A percentile compares a stretch with the other conserved stretches of the same genome.
These are phyloP conservation scores for Argyra leucocephala DNA, from an alignment of 2,888 invertebrate genomes.

Conservation along the genomic window DNA sequence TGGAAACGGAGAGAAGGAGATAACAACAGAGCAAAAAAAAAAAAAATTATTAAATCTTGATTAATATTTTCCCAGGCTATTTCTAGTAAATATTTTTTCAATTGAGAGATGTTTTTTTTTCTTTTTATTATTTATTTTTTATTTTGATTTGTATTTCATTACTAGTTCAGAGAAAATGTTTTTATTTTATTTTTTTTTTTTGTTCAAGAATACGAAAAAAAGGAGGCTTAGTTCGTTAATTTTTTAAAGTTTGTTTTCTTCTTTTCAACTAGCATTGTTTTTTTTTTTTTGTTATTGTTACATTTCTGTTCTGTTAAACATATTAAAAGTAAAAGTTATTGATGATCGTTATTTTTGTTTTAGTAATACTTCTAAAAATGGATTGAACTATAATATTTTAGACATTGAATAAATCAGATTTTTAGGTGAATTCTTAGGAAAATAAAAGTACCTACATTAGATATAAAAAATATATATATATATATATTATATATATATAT, in stretches of 20 bases:
- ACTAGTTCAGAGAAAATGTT: too few relatives aligned
- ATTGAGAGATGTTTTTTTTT: neutral
- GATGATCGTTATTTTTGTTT: neutral
- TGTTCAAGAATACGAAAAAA: neutral
- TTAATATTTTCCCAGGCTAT: conserved; percentile 6
- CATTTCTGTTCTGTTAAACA: too few relatives aligned
- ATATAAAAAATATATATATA: too few relatives aligned
- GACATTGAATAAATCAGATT: neutral
- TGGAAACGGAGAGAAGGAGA: too few relatives aligned
- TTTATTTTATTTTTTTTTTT: too few relatives aligned
- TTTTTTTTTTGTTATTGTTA: neutral
- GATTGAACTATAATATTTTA: neutral
- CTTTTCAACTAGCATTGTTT: neutral
- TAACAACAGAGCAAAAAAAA: neutral
- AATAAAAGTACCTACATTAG: neutral
- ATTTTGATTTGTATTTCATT: too few relatives aligned
- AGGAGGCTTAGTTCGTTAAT: neutral
- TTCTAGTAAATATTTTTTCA: conserved; percentile 3
- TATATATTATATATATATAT: too few relatives aligned
- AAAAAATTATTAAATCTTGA: neutral
- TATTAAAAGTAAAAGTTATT: conserved; percentile 4
- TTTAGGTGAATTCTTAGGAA: neutral
- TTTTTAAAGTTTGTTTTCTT: neutral
- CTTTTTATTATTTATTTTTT: neutral
- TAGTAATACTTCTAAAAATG: neutral